Base-by-base conservation (phyloP, 2,888 invertebrate species). In the Nemurella pictetii region DNA sequence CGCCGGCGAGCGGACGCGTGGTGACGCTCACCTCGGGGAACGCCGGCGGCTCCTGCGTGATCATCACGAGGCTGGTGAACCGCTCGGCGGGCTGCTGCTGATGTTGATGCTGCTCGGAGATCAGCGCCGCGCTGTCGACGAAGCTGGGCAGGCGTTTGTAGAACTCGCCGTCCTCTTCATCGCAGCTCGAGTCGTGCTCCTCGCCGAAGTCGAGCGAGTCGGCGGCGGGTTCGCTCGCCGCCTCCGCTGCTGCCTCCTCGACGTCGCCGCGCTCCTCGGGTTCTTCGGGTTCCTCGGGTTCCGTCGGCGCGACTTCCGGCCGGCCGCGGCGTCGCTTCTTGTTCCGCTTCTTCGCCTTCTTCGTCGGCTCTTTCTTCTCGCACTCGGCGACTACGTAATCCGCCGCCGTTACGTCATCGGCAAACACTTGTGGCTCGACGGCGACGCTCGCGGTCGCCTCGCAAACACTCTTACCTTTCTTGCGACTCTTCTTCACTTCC, bases 41-140 rank as follows among this genome's bases (percentile, higher is more conserved):
- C 28, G 28, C n/a, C 73, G 88, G 89, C 90, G 84, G 80, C 82
- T 95, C 94, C 92, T 95, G 96, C 89, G 96, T 96, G 92, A 96
- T 96, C 96, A 96, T 96, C 91, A 96, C 95, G 92, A 96, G 94
- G 92, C 96, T 96, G 89, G 95, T 95, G 90, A 96, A 96, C 90
- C 95, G 95, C 87, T 89, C 84, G 85, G 77, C 78, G 55, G 83
- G 36, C 84, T n/a, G n/a, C n/a, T n/a, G n/a, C n/a, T n/a, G n/a
- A n/a, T 80, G 36, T 35, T 26, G 36, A n/a, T 29, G 77, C 83
- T 55, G 75, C 26, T 20, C 20, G 20, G 55, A 2, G 55, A 20
- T 20, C 20, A 55, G 5, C 55, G 20, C 2, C 55, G 55, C 3
- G 55, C 55, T 7, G 7, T 75, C 75, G 75, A 75, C 75, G 27